These are phyloP conservation scores for Apantesis nais DNA, from an alignment of 2,888 invertebrate species.

Conservation along the genomic window DNA sequence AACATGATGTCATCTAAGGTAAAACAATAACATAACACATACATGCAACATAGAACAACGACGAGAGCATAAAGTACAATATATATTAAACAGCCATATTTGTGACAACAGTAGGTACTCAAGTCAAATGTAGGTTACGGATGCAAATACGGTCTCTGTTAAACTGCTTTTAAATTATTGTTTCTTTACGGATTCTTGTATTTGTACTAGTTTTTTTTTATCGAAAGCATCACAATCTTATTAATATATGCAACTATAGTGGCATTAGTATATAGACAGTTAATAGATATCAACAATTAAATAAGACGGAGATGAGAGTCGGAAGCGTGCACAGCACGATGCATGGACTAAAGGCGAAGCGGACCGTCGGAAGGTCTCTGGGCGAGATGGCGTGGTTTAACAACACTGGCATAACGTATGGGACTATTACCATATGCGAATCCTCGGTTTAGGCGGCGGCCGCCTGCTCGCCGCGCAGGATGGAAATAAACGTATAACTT, in stretches of 20 bases:
- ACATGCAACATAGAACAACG: constrained; percentile 72
- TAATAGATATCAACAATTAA: constrained; percentile 40
- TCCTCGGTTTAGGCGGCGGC: constrained; percentile 95
- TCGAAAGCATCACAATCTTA: constrained; percentile 37
- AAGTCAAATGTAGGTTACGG: constrained; percentile 21
- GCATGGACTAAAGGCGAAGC: constrained; percentile 73
- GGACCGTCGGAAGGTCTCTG: constrained; percentile 76
- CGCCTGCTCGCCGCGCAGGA: constrained; percentile 87
- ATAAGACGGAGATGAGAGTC: constrained; percentile 62
- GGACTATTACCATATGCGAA: constrained; percentile 94
- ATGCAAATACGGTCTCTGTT: constrained; percentile 18
- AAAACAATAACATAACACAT: constrained; percentile 43
- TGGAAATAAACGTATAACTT: constrained; percentile 81
- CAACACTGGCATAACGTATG: constrained; percentile 70
- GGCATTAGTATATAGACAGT: constrained; percentile 45
- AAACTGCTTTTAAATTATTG: constrained; percentile 33
- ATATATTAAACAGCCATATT: constrained; percentile 42
- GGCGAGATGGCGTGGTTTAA: constrained; percentile 62
- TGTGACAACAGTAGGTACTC: constrained; percentile 33
- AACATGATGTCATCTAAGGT: constrained; percentile 31
- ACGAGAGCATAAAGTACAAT: constrained; percentile 38
- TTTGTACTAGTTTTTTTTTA: constrained; percentile 21
- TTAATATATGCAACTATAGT: constrained; percentile 45
- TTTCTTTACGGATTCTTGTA: constrained; percentile 28
- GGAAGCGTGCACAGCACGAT: constrained; percentile 81